Percentiles rank a stretch among this genome's conserved stretches.
These are phyloP conservation scores for Hermetia illucens DNA, from an alignment of 1,140 invertebrate species.

Conservation along the genomic window DNA sequence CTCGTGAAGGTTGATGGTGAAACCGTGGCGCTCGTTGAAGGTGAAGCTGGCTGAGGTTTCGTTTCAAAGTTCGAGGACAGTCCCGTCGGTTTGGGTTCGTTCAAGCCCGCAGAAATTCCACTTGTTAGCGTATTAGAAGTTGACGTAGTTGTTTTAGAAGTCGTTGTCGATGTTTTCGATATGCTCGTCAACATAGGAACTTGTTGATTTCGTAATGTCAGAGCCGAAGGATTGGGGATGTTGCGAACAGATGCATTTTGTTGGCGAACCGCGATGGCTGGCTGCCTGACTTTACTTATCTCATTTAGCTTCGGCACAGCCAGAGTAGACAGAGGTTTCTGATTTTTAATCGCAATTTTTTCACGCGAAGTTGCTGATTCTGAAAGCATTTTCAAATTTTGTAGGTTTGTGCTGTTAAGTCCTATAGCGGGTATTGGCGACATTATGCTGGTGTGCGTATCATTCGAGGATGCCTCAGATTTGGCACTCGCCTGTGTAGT, in stretches of 20 bases:
- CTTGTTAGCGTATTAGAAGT: slow-evolving; percentile 9
- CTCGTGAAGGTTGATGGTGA: too few species aligned
- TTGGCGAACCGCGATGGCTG: slow-evolving; percentile 20
- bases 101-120: slow-evolving; percentile 2
- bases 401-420: too few species aligned
- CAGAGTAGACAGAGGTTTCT: too few species aligned
- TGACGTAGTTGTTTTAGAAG: slow-evolving; percentile 3
- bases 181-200: neutral
- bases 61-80: too few species aligned
- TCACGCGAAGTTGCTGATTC: slow-evolving; percentile 25
- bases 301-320: neutral
- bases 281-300: slow-evolving; percentile 3
- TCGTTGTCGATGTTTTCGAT: neutral
- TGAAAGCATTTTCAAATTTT: slow-evolving; percentile 26
- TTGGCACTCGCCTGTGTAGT: too few species aligned
- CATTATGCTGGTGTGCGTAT: too few species aligned
- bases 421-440: too few species aligned
- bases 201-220: slow-evolving; percentile 23
- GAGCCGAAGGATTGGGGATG: slow-evolving; percentile 28
- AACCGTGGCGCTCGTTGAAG: too few species aligned
- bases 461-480: too few species aligned
- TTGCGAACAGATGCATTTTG: slow-evolving; percentile 28
- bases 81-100: too few species aligned
- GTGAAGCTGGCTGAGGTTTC: too few species aligned
- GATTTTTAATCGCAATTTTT: slow-evolving; percentile 20